phyloP scores from a whole-genome alignment of 2,797 vertebrate species.

The Pachyuromys duprasi region DNA sequence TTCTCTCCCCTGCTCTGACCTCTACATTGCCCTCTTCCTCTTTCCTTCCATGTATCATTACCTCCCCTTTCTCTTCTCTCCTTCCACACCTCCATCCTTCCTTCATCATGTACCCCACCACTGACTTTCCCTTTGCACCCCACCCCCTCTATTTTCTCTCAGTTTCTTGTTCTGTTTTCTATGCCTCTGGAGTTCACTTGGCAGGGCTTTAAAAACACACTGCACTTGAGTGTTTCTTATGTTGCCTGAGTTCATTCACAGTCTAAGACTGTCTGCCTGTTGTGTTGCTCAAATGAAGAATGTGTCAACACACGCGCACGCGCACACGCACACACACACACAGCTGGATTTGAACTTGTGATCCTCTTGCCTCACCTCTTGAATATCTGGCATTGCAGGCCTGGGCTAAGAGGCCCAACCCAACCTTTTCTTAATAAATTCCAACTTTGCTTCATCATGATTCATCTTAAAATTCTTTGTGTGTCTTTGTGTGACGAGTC shows the following conservation, averaged over 20 bases:
- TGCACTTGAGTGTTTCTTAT: rapidly evolving
- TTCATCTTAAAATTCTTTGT: background rate
- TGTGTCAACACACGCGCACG: background rate
- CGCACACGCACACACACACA: background rate
- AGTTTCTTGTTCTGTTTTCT: background rate
- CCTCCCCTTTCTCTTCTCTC: background rate
- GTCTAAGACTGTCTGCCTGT: background rate
- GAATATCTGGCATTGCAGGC: background rate
- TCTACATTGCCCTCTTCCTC: too few relatives aligned
- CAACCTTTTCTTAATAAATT: background rate
- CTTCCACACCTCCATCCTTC: too few relatives aligned
- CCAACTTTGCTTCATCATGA: background rate
- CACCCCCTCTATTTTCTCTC: background rate
- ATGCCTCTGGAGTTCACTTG: background rate
- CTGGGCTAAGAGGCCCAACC: background rate
- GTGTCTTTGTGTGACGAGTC: background rate
- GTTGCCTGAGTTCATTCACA: background rate
- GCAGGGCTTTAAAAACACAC: background rate
- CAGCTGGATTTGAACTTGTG: background rate
- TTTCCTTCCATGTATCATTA: background rate
- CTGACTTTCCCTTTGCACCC: too few relatives aligned
- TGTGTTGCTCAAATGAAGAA: background rate
- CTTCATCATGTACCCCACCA: too few relatives aligned
- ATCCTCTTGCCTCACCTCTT: background rate
- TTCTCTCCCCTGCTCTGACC: background rate